Percentiles rank a stretch among this genome's conserved stretches.
Evolutionary conservation across 2,888 invertebrate species (phyloP).

Genomic region (Caenorhabditis panamensis): DNA sequence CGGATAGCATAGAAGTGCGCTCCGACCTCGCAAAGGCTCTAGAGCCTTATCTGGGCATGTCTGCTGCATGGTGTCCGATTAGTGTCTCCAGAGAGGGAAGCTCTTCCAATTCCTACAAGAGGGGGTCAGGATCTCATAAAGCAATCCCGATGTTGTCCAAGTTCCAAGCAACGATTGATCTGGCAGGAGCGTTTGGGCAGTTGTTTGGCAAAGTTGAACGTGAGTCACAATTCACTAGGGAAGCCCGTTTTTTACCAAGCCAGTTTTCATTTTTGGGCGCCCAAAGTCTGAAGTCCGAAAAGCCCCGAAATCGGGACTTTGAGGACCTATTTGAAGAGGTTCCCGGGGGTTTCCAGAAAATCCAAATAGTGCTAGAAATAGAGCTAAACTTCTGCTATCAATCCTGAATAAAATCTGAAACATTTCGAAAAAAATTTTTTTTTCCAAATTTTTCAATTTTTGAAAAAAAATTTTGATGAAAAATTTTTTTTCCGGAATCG

Average conservation of each 20-base stretch:
- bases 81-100: conserved; percentile 57
- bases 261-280: no score
- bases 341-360: no score
- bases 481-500: no score
- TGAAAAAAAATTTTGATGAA: no score
- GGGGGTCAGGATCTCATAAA: conserved; percentile 57
- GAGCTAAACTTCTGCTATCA: no score
- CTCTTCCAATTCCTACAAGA: conserved; percentile 60
- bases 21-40: conserved; percentile 64
- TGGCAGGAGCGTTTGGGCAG: conserved; percentile 78
- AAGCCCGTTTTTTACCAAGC: no score
- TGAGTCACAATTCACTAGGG: no score
- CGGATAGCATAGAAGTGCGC: conserved; percentile 52
- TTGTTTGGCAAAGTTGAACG: conserved; percentile 75
- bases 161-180: conserved; percentile 74
- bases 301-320: neutral
- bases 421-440: no score
- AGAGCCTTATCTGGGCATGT: conserved; percentile 67
- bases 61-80: conserved; percentile 70
- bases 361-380: no score
- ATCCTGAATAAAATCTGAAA: no score
- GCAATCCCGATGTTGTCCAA: conserved; percentile 65
- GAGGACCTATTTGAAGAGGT: no score
- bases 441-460: no score
- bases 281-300: neutral